These are phyloP conservation scores for Allacma fusca DNA, from an alignment of 2,888 invertebrate genomes.

Conservation along the genomic window DNA sequence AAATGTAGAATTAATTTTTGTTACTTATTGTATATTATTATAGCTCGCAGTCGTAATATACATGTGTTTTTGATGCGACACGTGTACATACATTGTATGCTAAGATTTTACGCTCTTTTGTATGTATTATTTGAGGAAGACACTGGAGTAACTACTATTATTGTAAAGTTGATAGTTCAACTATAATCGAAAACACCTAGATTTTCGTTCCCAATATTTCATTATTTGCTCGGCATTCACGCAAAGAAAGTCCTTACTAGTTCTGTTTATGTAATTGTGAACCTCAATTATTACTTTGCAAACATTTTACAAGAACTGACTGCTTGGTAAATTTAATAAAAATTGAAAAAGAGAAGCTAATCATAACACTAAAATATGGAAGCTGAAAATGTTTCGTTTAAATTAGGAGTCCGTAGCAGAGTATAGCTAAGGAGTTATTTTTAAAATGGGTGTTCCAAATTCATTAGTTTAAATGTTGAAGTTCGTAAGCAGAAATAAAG, in stretches of 20 bases:
- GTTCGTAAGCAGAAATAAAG: too few species aligned
- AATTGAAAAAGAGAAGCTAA: too few species aligned
- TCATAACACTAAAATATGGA: too few species aligned
- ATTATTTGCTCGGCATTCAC: constrained; percentile 4
- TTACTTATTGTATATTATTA: constrained; percentile 8
- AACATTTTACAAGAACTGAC: constrained; percentile 7
- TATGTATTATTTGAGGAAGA: constrained; percentile 8
- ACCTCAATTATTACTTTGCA: background rate
- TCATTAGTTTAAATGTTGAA: too few species aligned
- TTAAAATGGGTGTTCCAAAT: too few species aligned
- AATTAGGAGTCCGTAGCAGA: too few species aligned
- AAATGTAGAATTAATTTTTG: constrained; percentile 12
- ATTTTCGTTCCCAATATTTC: background rate
- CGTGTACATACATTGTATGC: background rate
- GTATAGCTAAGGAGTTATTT: too few species aligned
- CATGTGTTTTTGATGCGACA: background rate
- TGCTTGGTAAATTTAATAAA: too few species aligned
- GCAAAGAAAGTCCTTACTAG: constrained; percentile 7
- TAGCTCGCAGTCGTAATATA: background rate
- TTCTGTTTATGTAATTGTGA: background rate
- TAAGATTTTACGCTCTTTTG: constrained; percentile 7
- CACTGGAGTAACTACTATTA: background rate
- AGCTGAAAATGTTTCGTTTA: too few species aligned
- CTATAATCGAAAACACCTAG: background rate
- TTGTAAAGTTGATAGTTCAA: background rate